These are phyloP conservation scores for Acanthococcus lagerstroemiae DNA, from an alignment of 2,888 invertebrate genomes.

Conservation along the genomic window DNA sequence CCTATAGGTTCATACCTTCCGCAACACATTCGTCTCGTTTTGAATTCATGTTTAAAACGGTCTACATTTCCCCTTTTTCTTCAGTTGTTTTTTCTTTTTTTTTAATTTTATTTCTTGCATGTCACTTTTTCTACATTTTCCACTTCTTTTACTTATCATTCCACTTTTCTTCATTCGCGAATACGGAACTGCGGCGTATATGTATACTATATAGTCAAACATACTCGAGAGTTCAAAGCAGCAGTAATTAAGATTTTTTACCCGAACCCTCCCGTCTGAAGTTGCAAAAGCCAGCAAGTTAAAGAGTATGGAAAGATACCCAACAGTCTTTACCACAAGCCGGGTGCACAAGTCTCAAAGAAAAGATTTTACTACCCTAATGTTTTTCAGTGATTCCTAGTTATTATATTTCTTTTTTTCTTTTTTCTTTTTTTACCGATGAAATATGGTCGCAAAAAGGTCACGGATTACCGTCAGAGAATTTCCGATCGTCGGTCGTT, in stretches of 20 bases:
- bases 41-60: too few species aligned
- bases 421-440: background rate
- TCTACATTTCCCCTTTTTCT: background rate
- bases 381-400: conserved; percentile 22
- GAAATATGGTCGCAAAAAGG: background rate
- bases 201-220: too few species aligned
- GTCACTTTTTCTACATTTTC: background rate
- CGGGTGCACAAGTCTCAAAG: background rate
- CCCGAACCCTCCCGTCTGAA: conserved; percentile 10
- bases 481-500: too few species aligned
- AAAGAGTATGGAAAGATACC: conserved; percentile 5
- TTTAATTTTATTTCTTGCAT: background rate
- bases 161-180: conserved; percentile 5
- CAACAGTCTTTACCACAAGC: conserved; percentile 21
- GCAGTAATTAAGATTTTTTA: conserved; percentile 27
- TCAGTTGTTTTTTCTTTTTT: background rate
- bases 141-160: background rate
- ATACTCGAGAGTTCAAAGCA: conserved; percentile 27
- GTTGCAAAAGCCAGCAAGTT: conserved; percentile 24
- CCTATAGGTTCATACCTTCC: too few species aligned
- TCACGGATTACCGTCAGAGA: too few species aligned
- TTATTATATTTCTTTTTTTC: background rate
- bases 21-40: too few species aligned
- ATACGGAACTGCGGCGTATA: conserved; percentile 1
- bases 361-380: conserved; percentile 16